Evolutionary conservation across 2,797 vertebrate genomes (phyloP).

Genomic region (Molossus alvarezi): DNA sequence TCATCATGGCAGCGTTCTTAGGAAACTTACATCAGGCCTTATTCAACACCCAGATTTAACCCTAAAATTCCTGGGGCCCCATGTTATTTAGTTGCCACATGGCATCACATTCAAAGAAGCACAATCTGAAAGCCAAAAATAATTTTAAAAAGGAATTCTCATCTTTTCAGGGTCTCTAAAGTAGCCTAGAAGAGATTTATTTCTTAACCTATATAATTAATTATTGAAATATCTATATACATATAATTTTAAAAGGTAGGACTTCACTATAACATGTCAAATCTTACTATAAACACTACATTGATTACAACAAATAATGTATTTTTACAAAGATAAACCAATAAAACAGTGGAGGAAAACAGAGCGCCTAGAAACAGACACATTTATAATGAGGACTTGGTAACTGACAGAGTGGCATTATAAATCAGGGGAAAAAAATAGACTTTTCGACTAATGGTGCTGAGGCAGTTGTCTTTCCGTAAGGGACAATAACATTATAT

Average conservation of each 20-base stretch:
- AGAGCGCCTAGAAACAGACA: background rate
- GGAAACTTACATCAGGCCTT: background rate
- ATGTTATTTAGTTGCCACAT: background rate
- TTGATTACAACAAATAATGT: background rate
- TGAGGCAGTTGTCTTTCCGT: background rate
- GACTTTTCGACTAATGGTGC: background rate
- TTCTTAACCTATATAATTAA: background rate
- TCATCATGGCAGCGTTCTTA: background rate
- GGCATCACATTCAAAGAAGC: background rate
- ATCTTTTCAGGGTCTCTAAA: background rate
- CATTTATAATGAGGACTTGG: background rate
- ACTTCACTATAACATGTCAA: background rate
- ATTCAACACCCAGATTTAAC: background rate
- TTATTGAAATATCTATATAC: background rate
- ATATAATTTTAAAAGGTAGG: background rate
- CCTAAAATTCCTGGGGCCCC: background rate
- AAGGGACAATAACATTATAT: background rate
- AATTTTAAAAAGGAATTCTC: slow-evolving; percentile 50
- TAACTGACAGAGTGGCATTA: background rate
- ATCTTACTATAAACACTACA: background rate
- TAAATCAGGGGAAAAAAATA: background rate
- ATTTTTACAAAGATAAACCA: slow-evolving; percentile 16
- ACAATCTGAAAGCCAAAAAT: background rate
- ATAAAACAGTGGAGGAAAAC: background rate
- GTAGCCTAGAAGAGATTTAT: background rate